A percentile compares a stretch with the other conserved stretches of the same genome.
Conservation (phyloP, 2,888 invertebrate species). For the Altica lythri region DNA sequence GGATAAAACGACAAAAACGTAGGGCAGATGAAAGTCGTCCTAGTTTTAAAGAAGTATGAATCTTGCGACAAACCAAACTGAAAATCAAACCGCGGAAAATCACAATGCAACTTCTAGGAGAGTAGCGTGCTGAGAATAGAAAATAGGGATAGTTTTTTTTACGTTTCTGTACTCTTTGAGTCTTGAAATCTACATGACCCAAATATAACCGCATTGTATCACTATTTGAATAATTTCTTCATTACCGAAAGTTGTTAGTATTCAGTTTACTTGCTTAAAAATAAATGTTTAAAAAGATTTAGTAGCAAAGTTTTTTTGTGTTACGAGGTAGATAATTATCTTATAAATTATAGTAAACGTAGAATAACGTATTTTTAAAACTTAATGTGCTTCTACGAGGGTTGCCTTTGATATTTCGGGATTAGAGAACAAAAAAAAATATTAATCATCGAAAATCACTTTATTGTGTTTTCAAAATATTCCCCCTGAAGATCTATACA, state of each 20-base stretch:
- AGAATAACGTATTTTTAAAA: no score
- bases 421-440: no score
- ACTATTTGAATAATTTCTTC: background rate
- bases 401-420: no score
- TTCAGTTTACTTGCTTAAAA: background rate
- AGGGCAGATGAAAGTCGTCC: slow-evolving; percentile 11
- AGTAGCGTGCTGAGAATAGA: slow-evolving; percentile 21
- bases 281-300: background rate
- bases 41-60: slow-evolving; percentile 23
- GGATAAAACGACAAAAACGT: no score
- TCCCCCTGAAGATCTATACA: no score
- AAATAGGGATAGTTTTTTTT: slow-evolving; percentile 15
- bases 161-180: slow-evolving; percentile 2
- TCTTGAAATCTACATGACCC: background rate
- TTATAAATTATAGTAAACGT: no score
- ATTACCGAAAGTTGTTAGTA: background rate
- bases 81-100: slow-evolving; percentile 28
- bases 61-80: slow-evolving; percentile 25
- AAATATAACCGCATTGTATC: background rate
- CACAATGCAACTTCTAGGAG: slow-evolving; percentile 21
- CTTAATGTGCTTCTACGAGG: no score
- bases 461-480: no score
- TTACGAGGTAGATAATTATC: no score
- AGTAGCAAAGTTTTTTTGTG: no score
- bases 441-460: no score